Base-by-base conservation (phyloP, 2,888 invertebrate genomes). In the Torymus tubicola region DNA sequence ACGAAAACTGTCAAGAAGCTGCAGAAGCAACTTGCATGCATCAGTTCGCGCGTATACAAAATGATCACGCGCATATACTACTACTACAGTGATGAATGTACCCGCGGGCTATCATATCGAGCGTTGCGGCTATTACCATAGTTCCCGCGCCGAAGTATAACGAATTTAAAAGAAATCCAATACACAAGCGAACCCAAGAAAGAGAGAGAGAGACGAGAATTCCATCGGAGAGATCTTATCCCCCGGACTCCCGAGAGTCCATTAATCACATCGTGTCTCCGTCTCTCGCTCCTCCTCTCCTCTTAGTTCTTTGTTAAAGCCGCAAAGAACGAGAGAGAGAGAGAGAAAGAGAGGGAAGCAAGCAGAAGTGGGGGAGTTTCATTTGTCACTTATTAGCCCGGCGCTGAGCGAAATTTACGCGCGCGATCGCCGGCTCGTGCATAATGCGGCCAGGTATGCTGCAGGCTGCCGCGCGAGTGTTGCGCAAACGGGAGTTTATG, bases 211-310 rank as follows among this genome's bases (percentile, higher is more conserved):
- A 31, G 13, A 53, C 64, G 89, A 87, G 89, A 90, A 90, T 90
- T 90, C 90, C 90, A 89, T 89, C 88, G 88, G 88, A 90, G 90
- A 90, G 90, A 90, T 90, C 87, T 90, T 90, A 90, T 90, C 90
- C 89, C 84, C 85, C 78, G 86, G 87, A 50, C 57, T 65, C 67
- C 42, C 64, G 14, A 61, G 60, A 78, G 76, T 80, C 82, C 82
- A 82, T 82, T 80, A 82, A 82, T 82, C 82, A 82, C 78, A 82
- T 78, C 81, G 81, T 73, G 79, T 79, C 81, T 79, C 81, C 79
- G 71, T 61, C 60, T 71, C 63, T 71, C 69, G 60, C 63, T 69
- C 73, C 52, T 65, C 68, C 77, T 50, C 58, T 68, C 50, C 21
- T 21, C 55, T 16, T 10, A 5, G 55, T 42, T 42, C 72, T 77